These are phyloP conservation scores for Isaurus tuberculatus DNA, from an alignment of 92 coral and sea anemone genomes.

Conservation along the genomic window DNA sequence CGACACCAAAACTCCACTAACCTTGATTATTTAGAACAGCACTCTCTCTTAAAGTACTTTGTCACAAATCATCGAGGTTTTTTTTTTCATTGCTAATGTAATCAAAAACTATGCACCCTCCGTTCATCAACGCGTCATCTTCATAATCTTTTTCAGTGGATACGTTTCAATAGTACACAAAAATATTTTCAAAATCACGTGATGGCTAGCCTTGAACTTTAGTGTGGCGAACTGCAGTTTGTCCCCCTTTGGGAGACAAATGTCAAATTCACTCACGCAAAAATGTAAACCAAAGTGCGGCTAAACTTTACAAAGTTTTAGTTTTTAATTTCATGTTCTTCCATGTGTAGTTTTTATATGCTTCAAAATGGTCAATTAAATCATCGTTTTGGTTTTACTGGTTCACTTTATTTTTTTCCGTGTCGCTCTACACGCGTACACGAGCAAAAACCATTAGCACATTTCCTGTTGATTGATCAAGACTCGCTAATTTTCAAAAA, in stretches of 20 bases:
- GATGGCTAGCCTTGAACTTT: constrained; percentile 10
- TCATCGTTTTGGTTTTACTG: background rate
- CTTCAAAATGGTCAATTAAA: background rate
- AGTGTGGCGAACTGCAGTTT: background rate
- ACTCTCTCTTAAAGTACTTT: too few relatives aligned
- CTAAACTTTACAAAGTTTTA: background rate
- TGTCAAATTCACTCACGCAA: constrained; percentile 9
- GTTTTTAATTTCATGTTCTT: background rate
- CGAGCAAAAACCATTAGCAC: background rate
- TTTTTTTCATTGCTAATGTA: too few relatives aligned
- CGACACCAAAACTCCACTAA: too few relatives aligned
- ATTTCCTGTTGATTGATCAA: too few relatives aligned
- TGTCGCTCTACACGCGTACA: too few relatives aligned
- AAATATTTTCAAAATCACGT: background rate
- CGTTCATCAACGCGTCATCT: too few relatives aligned
- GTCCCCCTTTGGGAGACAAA: background rate
- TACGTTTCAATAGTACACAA: background rate
- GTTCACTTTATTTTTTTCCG: too few relatives aligned
- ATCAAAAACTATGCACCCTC: too few relatives aligned
- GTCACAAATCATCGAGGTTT: too few relatives aligned
- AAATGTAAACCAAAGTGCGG: background rate
- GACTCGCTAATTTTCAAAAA: too few relatives aligned
- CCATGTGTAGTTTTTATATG: background rate
- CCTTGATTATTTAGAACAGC: too few relatives aligned
- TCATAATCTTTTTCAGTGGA: background rate